Base-by-base conservation (phyloP, 2,797 vertebrate genomes). In the Coregonus ussuriensis region DNA sequence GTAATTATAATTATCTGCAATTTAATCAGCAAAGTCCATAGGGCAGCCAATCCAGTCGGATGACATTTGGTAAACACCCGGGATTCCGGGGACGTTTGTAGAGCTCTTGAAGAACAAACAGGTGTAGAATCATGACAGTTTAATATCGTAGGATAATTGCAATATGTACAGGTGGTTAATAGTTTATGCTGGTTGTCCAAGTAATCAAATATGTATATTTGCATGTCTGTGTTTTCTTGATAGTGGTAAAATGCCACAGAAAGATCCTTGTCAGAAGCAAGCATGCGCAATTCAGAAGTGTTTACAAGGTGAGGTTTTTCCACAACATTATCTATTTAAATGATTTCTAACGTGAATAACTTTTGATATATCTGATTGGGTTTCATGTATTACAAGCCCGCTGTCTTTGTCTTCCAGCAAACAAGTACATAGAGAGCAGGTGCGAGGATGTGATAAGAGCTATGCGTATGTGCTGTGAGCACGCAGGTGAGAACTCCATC, bases 211-310 rank as follows among this genome's bases (percentile, higher is more conserved):
- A 25, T 67, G 63, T 66, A 0, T 41, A 41, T 41, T 41, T 41
- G 6, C 37, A 41, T 41, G 41, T 47, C 41, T 47, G 9, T 16
- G 13, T 68, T 35, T 74, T 74, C 29, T 31, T 52, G 2, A 16
- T 52, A 78, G 51, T 47, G 18, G 47, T 47, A 65, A 74, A 63
- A 96, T 95, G 95, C 83, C 93, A 35, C 89, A 81, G 85, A 96
- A 95, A 92, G 95, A 96, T 87, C 95, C 95, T 41, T 96, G 96
- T 88, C 95, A 95, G 92, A 96, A 95, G 87, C 91, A 95, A 83
- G 96, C 96, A 80, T 96, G 96, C 92, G 95, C 92, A 84, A 96
- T 96, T 88, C 95, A 96, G 93, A 95, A 95, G 89, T 96, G 96
- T 86, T 92, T 96, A 91, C 95, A 96, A 95, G 95, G 96, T 96